phyloP scores from a whole-genome alignment of 64 coral and sea anemone genomes.

The Astreopora myriophthalma region DNA sequence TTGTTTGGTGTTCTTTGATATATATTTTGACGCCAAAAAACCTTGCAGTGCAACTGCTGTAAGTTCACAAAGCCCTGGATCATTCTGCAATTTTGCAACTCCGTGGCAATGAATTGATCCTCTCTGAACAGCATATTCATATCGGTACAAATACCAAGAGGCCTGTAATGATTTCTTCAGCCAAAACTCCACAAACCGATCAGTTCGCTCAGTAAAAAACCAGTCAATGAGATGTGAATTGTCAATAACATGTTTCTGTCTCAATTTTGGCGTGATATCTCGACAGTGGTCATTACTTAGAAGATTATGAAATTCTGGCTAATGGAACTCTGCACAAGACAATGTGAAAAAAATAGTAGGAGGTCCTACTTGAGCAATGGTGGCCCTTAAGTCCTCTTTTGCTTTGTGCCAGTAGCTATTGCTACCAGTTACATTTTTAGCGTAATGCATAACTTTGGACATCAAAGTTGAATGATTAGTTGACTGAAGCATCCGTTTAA shows the following conservation, averaged over 20 bases:
- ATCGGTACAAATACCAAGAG: neutral
- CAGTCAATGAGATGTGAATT: constrained; percentile 3
- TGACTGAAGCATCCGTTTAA: constrained; percentile 57
- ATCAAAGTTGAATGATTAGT: constrained; percentile 42
- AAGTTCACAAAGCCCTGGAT: constrained; percentile 55
- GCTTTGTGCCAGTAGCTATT: constrained; percentile 69
- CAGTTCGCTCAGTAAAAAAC: constrained; percentile 3
- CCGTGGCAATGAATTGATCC: constrained; percentile 53
- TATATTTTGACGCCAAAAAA: constrained; percentile 24
- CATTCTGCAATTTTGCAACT: constrained; percentile 38
- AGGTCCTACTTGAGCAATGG: constrained; percentile 43
- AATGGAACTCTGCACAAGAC: constrained; percentile 46
- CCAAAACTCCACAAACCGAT: neutral
- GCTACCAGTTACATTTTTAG: constrained; percentile 58
- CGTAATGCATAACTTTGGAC: constrained; percentile 64
- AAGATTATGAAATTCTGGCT: constrained; percentile 49
- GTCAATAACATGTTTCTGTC: neutral
- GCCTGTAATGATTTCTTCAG: neutral
- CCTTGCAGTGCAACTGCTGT: constrained; percentile 31
- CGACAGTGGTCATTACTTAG: neutral
- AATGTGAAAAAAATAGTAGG: constrained; percentile 62
- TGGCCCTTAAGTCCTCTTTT: constrained; percentile 61
- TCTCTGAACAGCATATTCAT: constrained; percentile 53
- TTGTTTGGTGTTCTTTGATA: neutral
- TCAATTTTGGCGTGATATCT: neutral